These are phyloP conservation scores for Plestiodon gilberti DNA, from an alignment of 2,113 vertebrate genomes.

Conservation along the genomic window DNA sequence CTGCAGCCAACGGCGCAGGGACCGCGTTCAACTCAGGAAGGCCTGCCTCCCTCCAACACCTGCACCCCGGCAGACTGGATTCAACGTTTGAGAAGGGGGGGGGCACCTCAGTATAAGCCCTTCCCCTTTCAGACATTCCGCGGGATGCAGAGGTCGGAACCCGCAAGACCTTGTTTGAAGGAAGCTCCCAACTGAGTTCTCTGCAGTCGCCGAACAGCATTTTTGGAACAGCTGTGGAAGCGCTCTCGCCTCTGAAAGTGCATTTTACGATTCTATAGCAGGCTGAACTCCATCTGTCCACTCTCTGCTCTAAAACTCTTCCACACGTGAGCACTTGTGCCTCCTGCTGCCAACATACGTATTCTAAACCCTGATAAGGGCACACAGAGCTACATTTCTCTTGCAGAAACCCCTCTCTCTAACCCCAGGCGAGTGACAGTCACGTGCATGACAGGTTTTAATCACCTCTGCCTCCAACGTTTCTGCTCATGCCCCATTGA, in stretches of 20 bases:
- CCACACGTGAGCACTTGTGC: not conserved
- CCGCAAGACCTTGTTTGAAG: not conserved
- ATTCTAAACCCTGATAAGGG: not conserved
- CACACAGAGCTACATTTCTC: not conserved
- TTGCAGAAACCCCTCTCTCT: no score
- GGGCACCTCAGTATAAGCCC: not conserved
- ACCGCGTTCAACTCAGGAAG: not conserved
- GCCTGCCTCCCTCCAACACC: not conserved
- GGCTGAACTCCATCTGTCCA: conserved; percentile 9
- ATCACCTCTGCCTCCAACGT: not conserved
- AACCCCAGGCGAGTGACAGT: no score
- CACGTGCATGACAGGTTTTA: not conserved
- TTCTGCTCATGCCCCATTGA: not conserved
- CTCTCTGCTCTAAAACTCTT: not conserved
- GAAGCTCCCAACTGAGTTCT: not conserved
- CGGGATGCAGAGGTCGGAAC: not conserved
- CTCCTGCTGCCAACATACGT: no score
- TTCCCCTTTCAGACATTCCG: not conserved
- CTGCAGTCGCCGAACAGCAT: not conserved
- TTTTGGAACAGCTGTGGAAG: conserved; percentile 10
- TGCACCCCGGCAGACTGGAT: not conserved
- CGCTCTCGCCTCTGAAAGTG: not conserved
- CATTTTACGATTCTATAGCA: not conserved
- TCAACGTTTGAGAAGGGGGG: not conserved
- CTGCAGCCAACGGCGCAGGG: not conserved